Conservation (phyloP, 2,113 vertebrate genomes). For the Illadopsis cleaveri region DNA sequence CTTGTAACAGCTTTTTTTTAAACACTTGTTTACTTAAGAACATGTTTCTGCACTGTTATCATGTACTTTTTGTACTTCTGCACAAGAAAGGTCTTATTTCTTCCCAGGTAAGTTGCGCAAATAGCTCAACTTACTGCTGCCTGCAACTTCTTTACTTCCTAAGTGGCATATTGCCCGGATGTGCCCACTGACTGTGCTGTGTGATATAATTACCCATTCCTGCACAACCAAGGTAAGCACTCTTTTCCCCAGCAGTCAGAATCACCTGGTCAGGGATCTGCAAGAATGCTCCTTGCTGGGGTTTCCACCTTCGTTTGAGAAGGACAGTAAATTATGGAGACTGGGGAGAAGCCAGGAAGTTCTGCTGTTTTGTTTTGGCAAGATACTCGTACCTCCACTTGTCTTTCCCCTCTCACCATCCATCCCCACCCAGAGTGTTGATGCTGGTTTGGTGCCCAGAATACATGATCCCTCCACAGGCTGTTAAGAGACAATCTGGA, state of each 20-base stretch:
- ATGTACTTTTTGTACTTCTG: constrained; percentile 36
- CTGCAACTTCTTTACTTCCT: not conserved
- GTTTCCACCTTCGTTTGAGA: not conserved
- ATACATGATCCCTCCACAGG: not conserved
- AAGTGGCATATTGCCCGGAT: not conserved
- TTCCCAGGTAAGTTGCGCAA: not conserved
- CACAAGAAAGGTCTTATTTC: not conserved
- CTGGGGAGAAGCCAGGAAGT: not conserved
- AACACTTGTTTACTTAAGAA: constrained; percentile 69
- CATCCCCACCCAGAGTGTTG: not conserved
- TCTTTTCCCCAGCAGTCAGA: not conserved
- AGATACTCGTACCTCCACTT: not conserved
- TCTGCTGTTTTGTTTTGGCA: not conserved
- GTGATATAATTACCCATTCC: not conserved
- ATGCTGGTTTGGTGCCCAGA: constrained; percentile 48
- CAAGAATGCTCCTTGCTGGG: not conserved
- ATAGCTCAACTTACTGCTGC: not conserved
- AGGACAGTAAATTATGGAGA: not conserved
- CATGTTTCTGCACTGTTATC: constrained; percentile 44
- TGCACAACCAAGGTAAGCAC: not conserved
- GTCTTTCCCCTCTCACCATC: constrained; percentile 7
- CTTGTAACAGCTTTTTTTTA: constrained; percentile 68
- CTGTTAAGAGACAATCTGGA: constrained; percentile 42
- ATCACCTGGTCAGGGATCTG: not conserved
- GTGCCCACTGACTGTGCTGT: not conserved